Base-by-base conservation (phyloP, 2,113 vertebrate genomes). In the Micronycteris hirsuta region DNA sequence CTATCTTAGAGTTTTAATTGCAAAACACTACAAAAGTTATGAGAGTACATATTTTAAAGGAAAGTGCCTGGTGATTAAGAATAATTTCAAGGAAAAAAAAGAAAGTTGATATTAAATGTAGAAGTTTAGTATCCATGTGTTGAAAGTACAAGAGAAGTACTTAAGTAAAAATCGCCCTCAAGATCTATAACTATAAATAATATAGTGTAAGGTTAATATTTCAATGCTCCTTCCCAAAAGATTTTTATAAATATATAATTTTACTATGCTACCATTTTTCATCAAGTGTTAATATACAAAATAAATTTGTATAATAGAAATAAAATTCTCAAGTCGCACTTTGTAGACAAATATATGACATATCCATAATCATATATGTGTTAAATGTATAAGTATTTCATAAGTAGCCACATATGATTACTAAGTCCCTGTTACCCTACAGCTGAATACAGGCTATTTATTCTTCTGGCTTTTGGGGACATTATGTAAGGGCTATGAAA, bases 41-140 rank as follows among this genome's bases (percentile, higher is more conserved):
- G 43, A 93, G 7, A 38, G 54, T 92, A 81, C 36, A 45, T 73
- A 81, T 41, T 81, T 95, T 96, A 43, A 87, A 91, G 6, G 10
- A 67, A 81, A 81, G 47, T 54, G 4, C 7, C 31, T 90, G 4
- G 17, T 36, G 20, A 77, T 85, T 89, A 85, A 86, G 70, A 95
- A 91, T 58, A 89, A 36, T 86, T 86, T 86, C 2, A 54, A 9
- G 17, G 4, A 0, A 10, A 26, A 10, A 26, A 47, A 74, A 77
- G 85, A 43, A 93, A 93, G 28, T 33, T 89, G 33, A 47, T 36
- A 80, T 96, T 89, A 81, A 96, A 84, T 13, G 56, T 94, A 41
- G 85, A 81, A 81, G 22, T 71, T 95, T 77, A 85, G 7, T 56
- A 9, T 89, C 47, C 82, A 3, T 80, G 56, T 83, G 28, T 94